A percentile compares a stretch with the other conserved stretches of the same genome.
Evolutionary conservation across 2,113 vertebrate genomes (phyloP).

Genomic region (Nasalis larvatus): DNA sequence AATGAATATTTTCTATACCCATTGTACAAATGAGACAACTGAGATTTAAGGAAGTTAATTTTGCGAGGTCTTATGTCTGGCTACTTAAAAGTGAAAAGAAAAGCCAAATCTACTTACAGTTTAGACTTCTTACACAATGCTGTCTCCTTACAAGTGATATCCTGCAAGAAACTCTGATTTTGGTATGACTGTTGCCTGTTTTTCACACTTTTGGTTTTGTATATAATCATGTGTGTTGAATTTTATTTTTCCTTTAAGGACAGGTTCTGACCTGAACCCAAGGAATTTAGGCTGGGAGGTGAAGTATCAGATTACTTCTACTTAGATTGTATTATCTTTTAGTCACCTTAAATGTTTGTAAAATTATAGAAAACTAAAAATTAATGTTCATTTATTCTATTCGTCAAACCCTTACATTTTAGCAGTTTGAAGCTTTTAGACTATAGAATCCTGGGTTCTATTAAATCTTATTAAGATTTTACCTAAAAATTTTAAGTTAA

Average conservation of each 20-base stretch:
- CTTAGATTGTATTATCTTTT: background rate
- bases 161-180: background rate
- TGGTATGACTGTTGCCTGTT: background rate
- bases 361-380: constrained; percentile 17
- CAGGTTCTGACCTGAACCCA: constrained; percentile 15
- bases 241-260: constrained; percentile 39
- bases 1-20: background rate
- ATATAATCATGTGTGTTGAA: background rate
- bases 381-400: background rate
- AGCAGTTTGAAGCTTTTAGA: background rate
- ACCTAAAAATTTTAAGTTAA: background rate
- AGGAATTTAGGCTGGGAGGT: background rate
- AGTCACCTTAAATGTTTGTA: background rate
- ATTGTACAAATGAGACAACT: background rate
- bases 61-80: background rate
- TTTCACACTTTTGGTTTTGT: background rate
- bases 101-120: background rate
- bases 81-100: constrained; percentile 4
- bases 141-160: background rate
- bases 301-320: background rate
- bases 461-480: constrained; percentile 35
- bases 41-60: background rate
- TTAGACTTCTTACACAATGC: background rate
- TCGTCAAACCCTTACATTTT: background rate
- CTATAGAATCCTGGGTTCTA: background rate